Evolutionary conservation across 2,797 vertebrate genomes (phyloP), one percentile per base, ranked within the genome.

Genomic region (Gastrophryne carolinensis): DNA sequence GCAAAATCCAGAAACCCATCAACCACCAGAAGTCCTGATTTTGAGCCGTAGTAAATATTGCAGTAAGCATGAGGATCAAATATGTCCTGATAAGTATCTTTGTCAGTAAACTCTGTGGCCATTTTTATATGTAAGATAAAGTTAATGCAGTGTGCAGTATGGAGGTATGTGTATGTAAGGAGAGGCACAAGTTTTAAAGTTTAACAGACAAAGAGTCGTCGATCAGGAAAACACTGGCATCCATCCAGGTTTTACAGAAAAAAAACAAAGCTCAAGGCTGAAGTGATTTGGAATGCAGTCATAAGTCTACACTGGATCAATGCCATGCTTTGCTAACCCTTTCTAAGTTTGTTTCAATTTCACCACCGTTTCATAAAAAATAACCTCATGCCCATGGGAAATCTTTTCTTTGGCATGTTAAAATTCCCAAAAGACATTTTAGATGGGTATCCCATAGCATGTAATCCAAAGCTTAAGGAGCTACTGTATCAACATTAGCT

Each of bases 41-140:
- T 10, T 0, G 50, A 79, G 32, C 35, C 1, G 6, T 69, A 77
- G 54, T 15, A 75, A 3, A 60, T 73, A 15, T 47, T 3, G 27
- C 73, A 52, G 35, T 74, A 71, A 21, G 35, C 23, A 12, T 4
- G 8, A 11, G 79, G 65, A 17, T 21, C 3, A 1, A 74, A 64
- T 5, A 78, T 64, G 6, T 81, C 69, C 53, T 79, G 67, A 63
- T 77, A 75, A 4, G 49, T 54, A 19, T 75, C 73, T 62, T 75
- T 75, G 19, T 60, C 73, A 44, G 73, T 75, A n/a, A 75, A 75
- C 6, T 39, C 56, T 8, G 10, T 58, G 10, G 52, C 73, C 64
- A 75, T 75, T 26, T 12, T 50, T 72, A 10, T 29, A 12, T 35
- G 5, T 26, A 24, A 24, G 4, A 19, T 26, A 30, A 4, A 2